Base-by-base conservation (phyloP, 1,140 invertebrate genomes). In the Steinernema feltiae region DNA sequence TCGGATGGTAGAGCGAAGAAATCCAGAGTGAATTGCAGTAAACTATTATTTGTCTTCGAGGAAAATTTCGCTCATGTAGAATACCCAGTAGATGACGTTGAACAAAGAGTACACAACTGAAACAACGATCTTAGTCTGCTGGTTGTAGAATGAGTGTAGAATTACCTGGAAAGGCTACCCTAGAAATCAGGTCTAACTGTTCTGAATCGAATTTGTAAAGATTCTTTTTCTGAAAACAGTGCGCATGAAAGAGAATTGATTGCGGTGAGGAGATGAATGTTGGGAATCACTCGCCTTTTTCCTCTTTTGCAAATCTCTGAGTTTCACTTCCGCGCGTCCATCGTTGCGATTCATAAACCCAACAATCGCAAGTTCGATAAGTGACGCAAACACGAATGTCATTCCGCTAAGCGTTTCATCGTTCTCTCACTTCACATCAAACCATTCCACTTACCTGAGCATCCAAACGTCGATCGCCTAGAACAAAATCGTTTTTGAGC, bases 401-500 rank as follows among this genome's bases (percentile, higher is more conserved):
- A 63, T 63, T 63, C 53, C 53, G 53, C 53, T 63, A 27, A 3
- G 53, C 7, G 24, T n/a, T 15, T 3, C 53, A 27, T 15, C 12
- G 2, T 63, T n/a, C n/a, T n/a, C n/a, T n/a, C n/a, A n/a, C n/a
- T 63, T 27, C 12, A 27, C 15, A 63, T 17, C 7, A n/a, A 27
- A 63, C 53, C 15, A 3, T 63, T 63, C 3, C 53, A 78, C 77
- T 35, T 71, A 80, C 79, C 79, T 77, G 29, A 80, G 72, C 78
- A 81, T 81, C 80, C 80, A 82, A 30, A 82, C 69, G 73, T 82
- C 80, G 41, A 82, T 82, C 7, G 80, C 80, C 53, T 63, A 63
- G 24, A 27, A 63, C 7, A 63, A 12, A 63, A 63, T 63, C 24
- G 24, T 7, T 63, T 63, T 21, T 27, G 53, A 12, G 3, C 15